Conservation (phyloP, 2,113 vertebrate genomes). For the Cinclus cinclus region DNA sequence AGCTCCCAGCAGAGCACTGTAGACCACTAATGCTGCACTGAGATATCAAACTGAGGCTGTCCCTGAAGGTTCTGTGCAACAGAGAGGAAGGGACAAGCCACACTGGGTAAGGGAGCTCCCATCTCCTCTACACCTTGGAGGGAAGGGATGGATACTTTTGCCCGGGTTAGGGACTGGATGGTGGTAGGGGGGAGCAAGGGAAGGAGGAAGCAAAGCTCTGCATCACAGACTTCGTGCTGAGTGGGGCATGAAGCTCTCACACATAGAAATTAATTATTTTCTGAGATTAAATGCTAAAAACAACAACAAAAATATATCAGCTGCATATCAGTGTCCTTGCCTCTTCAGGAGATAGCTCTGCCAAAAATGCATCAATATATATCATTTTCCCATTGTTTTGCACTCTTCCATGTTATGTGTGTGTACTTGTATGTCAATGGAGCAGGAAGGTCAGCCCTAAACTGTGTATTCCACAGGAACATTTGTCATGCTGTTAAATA, state of each 20-base stretch:
- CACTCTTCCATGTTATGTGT: accelerated
- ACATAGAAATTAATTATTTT: background rate
- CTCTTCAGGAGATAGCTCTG: background rate
- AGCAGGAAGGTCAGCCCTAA: background rate
- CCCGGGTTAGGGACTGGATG: background rate
- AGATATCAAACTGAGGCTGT: background rate
- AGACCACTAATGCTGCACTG: background rate
- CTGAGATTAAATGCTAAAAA: background rate
- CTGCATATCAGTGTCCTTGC: background rate
- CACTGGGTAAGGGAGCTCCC: background rate
- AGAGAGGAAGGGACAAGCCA: background rate
- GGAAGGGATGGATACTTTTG: background rate
- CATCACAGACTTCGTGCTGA: background rate
- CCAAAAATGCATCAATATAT: background rate
- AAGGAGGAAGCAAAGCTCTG: background rate
- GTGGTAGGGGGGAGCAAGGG: background rate
- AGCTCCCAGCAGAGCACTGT: background rate
- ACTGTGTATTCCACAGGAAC: background rate
- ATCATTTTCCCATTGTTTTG: background rate
- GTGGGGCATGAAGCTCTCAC: background rate
- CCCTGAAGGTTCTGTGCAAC: background rate
- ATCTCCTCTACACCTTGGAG: background rate
- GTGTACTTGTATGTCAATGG: too few relatives aligned
- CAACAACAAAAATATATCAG: background rate
- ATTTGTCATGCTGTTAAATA: background rate